Evolutionary conservation across 1,140 invertebrate species (phyloP).

Genomic region (Oppia nitens): DNA sequence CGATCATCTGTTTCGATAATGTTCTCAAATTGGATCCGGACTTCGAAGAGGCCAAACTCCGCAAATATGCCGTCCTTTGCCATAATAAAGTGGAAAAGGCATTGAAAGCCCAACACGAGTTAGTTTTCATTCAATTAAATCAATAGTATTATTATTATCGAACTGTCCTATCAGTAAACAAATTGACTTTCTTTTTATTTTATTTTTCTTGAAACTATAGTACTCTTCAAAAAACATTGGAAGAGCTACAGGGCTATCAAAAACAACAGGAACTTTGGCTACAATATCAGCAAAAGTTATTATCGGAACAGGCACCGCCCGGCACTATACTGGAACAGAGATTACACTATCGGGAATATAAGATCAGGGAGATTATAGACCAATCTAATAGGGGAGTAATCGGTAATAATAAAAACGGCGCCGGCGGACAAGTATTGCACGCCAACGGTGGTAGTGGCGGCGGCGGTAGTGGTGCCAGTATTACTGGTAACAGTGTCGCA

Average conservation of each 20-base stretch:
- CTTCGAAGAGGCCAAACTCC: conserved; percentile 37
- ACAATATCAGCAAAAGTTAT: conserved; percentile 40
- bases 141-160: conserved; percentile 7
- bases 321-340: conserved; percentile 31
- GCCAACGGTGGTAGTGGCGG: too few relatives aligned
- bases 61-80: conserved; percentile 49
- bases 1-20: conserved; percentile 46
- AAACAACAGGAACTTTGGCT: conserved; percentile 45
- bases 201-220: too few relatives aligned
- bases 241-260: conserved; percentile 47
- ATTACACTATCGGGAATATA: conserved; percentile 32
- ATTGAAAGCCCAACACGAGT: conserved; percentile 46
- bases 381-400: too few relatives aligned
- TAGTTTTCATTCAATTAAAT: conserved; percentile 25
- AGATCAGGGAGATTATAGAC: conserved; percentile 27
- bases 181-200: too few relatives aligned
- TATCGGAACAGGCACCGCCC: conserved; percentile 39
- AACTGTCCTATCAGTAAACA: too few relatives aligned
- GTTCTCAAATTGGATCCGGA: conserved; percentile 44
- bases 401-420: too few relatives aligned
- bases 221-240: conserved; percentile 43
- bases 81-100: conserved; percentile 46
- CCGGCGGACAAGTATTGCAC: too few relatives aligned
- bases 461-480: too few relatives aligned
- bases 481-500: too few relatives aligned